Evolutionary conservation across 1,140 invertebrate species (phyloP), one percentile per base, ranked within the genome.

Genomic region (Apis cerana): DNA sequence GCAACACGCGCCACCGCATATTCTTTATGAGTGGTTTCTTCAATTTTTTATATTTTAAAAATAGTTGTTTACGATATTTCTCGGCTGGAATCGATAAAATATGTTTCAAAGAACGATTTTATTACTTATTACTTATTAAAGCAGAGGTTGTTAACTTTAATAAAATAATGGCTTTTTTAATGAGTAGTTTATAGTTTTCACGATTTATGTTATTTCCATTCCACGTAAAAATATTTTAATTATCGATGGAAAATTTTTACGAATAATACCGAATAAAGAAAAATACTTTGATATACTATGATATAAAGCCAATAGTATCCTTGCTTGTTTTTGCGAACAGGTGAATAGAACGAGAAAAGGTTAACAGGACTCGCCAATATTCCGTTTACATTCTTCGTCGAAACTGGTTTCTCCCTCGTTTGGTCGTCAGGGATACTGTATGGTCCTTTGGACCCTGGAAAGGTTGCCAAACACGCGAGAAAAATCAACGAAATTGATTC

Each of bases 281-380:
- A 19, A n/a, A 19, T 9, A 59, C n/a, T 62, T 50, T 33, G 74
- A 52, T 33, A 59, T 12, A 43, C 5, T 43, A 43, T 15, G 23
- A 56, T 15, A 21, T 3, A 64, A 59, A 62, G 33, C 10, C n/a
- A 75, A 52, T 8, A 21, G 23, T 59, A 77, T 70, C 80, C 58
- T 82, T 64, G 80, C 80, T 76, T 33, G 85, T 82, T 87, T 84
- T 86, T 75, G 84, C 83, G 83, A 82, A 81, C 80, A 71, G 78
- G 78, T 80, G 80, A 80, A 77, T 75, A 90, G 89, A 80, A 89
- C 86, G 89, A 90, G 88, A 79, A 91, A 92, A 93, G 90, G 91
- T 91, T 91, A 92, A 93, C 91, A 90, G 91, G 91, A 92, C 91
- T 90, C 86, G 85, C 61, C 74, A 69, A 89, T 91, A 91, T 92